Evolutionary conservation across 2,113 vertebrate species (phyloP).

Genomic region (Trematomus loennbergii): DNA sequence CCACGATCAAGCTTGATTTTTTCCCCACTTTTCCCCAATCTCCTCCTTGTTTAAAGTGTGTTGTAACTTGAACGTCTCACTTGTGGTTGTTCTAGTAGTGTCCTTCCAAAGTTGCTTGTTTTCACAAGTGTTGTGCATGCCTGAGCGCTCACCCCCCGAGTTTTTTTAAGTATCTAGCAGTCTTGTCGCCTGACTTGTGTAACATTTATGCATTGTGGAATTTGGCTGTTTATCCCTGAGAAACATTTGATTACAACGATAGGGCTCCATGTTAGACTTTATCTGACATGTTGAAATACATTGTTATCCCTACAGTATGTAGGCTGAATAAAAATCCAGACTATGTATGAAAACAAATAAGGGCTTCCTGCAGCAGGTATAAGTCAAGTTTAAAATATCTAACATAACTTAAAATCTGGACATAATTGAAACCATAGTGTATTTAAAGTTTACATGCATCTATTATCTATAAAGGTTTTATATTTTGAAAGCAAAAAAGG

Average conservation of each 20-base stretch:
- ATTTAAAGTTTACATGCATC: no score
- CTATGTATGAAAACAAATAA: no score
- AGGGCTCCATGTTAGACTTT: not conserved
- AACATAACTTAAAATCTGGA: no score
- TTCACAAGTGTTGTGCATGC: constrained; percentile 56
- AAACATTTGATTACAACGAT: not conserved
- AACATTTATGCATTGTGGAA: constrained; percentile 16
- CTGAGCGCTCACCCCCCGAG: constrained; percentile 38
- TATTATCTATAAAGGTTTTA: no score
- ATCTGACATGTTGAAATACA: not conserved
- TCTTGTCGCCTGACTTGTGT: constrained; percentile 20
- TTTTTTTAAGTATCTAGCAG: constrained; percentile 38
- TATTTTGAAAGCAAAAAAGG: no score
- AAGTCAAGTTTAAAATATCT: no score
- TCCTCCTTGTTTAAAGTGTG: constrained; percentile 32
- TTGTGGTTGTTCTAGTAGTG: constrained; percentile 33
- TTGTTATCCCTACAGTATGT: no score
- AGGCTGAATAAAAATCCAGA: no score
- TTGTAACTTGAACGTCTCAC: constrained; percentile 39
- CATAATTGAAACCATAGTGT: no score
- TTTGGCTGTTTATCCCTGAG: not conserved
- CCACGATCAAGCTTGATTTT: constrained; percentile 20
- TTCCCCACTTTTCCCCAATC: constrained; percentile 27
- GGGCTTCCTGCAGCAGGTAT: no score
- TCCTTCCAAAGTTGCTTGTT: constrained; percentile 51